Percentiles rank a stretch among this genome's conserved stretches.
Evolutionary conservation across 2,888 invertebrate species (phyloP).

Genomic region (Tethea ocularis): DNA sequence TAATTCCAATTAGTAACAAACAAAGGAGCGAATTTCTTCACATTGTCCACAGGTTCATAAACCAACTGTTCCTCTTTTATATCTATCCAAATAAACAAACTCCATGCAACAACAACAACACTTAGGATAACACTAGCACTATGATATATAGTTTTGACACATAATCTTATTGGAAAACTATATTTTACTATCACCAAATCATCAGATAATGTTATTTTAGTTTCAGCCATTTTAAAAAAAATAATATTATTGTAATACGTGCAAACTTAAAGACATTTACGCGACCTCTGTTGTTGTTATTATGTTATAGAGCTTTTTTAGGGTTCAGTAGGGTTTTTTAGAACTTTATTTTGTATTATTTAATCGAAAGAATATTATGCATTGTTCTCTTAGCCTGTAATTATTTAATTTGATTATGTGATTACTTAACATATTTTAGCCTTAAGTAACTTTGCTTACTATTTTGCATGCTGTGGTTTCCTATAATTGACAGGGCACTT

Average conservation of each 20-base stretch:
- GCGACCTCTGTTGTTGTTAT: not conserved
- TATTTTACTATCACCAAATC: slow-evolving; percentile 19
- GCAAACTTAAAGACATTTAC: not conserved
- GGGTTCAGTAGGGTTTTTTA: not conserved
- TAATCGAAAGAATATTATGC: no score
- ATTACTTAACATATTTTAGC: no score
- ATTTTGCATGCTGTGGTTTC: no score
- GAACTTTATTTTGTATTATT: not conserved
- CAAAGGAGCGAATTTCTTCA: not conserved
- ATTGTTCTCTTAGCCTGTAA: no score
- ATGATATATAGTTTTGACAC: not conserved
- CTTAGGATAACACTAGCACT: not conserved
- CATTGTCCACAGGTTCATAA: not conserved
- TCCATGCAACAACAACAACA: not conserved
- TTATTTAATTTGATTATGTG: no score
- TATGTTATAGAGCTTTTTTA: not conserved
- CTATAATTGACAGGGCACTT: no score
- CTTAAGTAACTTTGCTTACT: no score
- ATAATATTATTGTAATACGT: slow-evolving; percentile 5
- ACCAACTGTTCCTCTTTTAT: not conserved
- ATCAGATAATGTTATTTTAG: slow-evolving; percentile 21
- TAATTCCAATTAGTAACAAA: slow-evolving; percentile 2
- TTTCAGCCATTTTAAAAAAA: no score
- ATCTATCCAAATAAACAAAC: not conserved
- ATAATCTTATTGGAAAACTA: slow-evolving; percentile 17